These are phyloP conservation scores for Andrena flavipes DNA, from an alignment of 2,888 invertebrate species.

Conservation along the genomic window DNA sequence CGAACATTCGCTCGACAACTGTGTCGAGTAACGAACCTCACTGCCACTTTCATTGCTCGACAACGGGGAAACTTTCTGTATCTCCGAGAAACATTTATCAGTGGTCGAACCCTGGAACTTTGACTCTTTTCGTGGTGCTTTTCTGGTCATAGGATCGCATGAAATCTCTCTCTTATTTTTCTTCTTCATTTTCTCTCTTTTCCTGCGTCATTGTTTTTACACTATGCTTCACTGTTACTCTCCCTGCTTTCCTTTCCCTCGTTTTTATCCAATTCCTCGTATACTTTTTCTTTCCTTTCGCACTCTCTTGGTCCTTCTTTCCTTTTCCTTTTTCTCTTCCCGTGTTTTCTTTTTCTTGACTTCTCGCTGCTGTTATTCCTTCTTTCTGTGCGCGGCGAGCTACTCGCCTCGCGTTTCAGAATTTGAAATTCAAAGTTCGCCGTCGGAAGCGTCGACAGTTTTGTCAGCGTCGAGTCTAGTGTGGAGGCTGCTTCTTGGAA, in stretches of 20 bases:
- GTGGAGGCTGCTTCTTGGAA: background rate
- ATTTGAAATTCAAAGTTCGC: constrained; percentile 5
- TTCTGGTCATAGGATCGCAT: constrained; percentile 38
- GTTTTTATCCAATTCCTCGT: constrained; percentile 38
- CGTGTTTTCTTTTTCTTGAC: too few relatives aligned
- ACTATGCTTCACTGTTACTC: background rate
- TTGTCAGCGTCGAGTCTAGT: background rate
- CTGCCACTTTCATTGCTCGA: constrained; percentile 29
- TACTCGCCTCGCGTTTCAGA: background rate
- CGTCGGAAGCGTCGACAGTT: constrained; percentile 1
- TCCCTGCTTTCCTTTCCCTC: constrained; percentile 7
- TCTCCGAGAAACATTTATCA: constrained; percentile 36
- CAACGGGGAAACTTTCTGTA: constrained; percentile 41
- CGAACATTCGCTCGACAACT: constrained; percentile 28
- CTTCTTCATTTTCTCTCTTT: background rate
- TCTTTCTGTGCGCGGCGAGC: background rate
- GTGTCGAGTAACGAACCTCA: constrained; percentile 43
- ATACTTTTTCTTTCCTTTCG: background rate
- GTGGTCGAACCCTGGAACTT: constrained; percentile 28
- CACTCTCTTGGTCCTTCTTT: background rate
- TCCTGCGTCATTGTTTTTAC: background rate
- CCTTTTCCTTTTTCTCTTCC: background rate
- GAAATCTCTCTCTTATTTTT: constrained; percentile 1
- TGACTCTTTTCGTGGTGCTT: constrained; percentile 31
- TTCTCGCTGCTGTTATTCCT: too few relatives aligned